phyloP scores from a whole-genome alignment of 2,113 vertebrate genomes.

The Triplophysa rosa region DNA sequence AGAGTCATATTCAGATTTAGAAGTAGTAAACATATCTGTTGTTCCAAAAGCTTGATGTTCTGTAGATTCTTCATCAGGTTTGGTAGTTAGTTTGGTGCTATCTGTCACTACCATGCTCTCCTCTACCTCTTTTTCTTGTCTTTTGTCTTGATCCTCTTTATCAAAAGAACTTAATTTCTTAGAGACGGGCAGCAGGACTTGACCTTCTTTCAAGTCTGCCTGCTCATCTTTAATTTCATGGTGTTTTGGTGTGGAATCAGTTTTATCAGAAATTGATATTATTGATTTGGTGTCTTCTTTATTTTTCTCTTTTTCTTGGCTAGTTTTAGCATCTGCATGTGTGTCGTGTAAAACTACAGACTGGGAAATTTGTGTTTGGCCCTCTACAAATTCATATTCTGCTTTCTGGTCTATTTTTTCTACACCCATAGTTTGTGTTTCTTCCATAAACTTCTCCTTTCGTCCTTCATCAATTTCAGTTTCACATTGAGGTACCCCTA shows the following conservation, averaged over 20 bases:
- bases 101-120: conserved; percentile 25
- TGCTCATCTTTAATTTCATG: conserved; percentile 24
- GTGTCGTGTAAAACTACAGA: not conserved
- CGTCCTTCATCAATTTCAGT: conserved; percentile 57
- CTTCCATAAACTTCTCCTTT: conserved; percentile 66
- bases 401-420: conserved; percentile 47
- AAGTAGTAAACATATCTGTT: conserved; percentile 3
- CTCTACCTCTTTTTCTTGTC: conserved; percentile 12
- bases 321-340: not conserved
- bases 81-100: not conserved
- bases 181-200: conserved; percentile 13
- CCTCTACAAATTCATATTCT: conserved; percentile 37
- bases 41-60: conserved; percentile 24
- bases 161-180: conserved; percentile 18
- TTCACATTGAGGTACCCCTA: not conserved
- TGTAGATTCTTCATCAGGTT: conserved; percentile 27
- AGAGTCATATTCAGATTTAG: conserved; percentile 21
- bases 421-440: conserved; percentile 44
- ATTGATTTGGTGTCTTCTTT: conserved; percentile 23
- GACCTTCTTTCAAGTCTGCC: conserved; percentile 18
- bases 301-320: conserved; percentile 15
- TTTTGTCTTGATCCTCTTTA: conserved; percentile 10
- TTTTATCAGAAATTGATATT: conserved; percentile 22
- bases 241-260: not conserved
- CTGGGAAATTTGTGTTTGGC: conserved; percentile 22